Percentiles rank a stretch among this genome's conserved stretches.
Conservation (phyloP, 2,113 vertebrate genomes). For the Alosa alosa region DNA sequence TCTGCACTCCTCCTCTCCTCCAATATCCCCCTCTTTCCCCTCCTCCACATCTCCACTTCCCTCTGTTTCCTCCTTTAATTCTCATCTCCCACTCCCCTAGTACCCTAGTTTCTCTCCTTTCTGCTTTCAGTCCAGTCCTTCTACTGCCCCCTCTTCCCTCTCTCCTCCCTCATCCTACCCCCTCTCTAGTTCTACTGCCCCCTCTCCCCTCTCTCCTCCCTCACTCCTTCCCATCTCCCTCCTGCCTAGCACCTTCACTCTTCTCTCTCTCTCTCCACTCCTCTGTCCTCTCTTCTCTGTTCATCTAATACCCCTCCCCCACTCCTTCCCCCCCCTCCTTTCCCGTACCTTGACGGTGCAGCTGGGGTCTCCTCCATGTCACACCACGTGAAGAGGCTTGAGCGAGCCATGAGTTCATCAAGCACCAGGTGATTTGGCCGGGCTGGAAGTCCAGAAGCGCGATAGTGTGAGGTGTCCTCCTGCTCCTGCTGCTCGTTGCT, state of each 20-base stretch:
- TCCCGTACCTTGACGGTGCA: constrained; percentile 68
- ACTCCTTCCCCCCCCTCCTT: not conserved
- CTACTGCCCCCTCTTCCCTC: not conserved
- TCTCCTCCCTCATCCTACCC: not conserved
- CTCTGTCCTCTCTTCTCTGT: not conserved
- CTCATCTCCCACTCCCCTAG: no score
- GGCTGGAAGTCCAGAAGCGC: constrained; percentile 79
- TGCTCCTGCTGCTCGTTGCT: constrained; percentile 67
- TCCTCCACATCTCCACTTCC: not conserved
- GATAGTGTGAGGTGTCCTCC: no score
- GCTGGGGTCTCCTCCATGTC: constrained; percentile 69
- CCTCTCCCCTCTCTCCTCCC: not conserved
- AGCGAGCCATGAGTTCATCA: no score
- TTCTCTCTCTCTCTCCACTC: not conserved
- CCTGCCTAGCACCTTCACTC: not conserved
- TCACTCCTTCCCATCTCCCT: not conserved
- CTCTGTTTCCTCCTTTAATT: no score
- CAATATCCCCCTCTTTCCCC: not conserved
- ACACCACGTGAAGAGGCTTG: constrained; percentile 70
- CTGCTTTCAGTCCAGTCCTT: no score
- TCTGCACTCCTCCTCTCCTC: not conserved
- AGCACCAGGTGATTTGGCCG: no score
- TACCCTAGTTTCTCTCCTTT: no score
- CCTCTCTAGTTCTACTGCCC: not conserved
- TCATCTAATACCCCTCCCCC: not conserved